phyloP scores from a whole-genome alignment of 2,113 vertebrate genomes.

The Pampusana beccarii region DNA sequence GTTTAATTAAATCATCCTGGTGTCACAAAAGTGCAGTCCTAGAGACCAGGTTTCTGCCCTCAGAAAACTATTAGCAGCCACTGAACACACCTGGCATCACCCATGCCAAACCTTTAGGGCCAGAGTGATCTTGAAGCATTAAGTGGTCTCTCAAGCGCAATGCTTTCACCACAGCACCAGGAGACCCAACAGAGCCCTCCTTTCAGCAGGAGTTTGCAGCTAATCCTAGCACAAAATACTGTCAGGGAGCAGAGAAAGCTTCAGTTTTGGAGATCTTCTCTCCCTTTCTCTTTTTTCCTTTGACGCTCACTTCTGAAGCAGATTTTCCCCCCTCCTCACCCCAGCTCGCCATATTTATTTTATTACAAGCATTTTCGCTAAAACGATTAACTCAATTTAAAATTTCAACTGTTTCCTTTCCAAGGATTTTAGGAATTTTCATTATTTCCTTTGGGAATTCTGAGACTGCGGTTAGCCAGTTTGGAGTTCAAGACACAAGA shows the following conservation, averaged over 20 bases:
- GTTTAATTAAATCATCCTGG: background rate
- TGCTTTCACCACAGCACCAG: background rate
- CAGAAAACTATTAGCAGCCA: background rate
- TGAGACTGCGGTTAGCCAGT: slow-evolving; percentile 62
- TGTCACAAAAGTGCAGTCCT: background rate
- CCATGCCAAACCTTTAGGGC: background rate
- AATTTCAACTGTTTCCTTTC: slow-evolving; percentile 68
- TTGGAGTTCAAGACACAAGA: slow-evolving; percentile 63
- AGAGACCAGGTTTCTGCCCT: background rate
- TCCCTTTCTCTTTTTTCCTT: background rate
- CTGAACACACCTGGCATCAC: background rate
- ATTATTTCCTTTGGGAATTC: slow-evolving; percentile 70
- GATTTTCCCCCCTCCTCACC: background rate
- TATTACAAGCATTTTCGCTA: slow-evolving; percentile 68
- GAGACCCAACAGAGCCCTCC: background rate
- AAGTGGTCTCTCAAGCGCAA: background rate
- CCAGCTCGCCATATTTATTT: slow-evolving; percentile 60
- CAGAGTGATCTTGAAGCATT: background rate
- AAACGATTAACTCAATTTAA: slow-evolving; percentile 71
- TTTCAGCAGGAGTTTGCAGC: background rate
- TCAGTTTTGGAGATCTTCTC: background rate
- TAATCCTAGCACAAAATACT: background rate
- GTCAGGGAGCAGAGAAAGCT: background rate
- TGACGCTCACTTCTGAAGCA: slow-evolving; percentile 10
- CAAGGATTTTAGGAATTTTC: slow-evolving; percentile 73